phyloP scores from a whole-genome alignment of 2,113 vertebrate species.

The Chaetodon trifascialis region DNA sequence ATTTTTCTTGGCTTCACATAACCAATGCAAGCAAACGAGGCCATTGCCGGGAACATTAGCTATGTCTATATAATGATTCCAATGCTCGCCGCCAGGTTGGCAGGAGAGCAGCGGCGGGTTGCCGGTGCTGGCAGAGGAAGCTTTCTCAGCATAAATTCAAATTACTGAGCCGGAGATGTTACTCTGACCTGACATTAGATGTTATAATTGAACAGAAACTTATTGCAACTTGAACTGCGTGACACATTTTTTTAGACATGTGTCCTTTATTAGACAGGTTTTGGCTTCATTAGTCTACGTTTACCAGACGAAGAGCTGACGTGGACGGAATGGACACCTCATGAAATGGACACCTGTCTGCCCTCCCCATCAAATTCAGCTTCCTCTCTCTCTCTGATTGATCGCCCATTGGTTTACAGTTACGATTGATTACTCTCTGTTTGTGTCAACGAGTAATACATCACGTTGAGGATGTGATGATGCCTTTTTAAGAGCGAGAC shows the following conservation, averaged over 20 bases:
- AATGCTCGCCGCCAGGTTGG: conserved; percentile 42
- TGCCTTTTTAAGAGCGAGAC: background rate
- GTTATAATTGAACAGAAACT: conserved; percentile 23
- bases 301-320: background rate
- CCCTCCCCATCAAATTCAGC: background rate
- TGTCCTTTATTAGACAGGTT: background rate
- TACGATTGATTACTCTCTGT: background rate
- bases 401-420: background rate
- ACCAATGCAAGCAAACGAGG: conserved; percentile 15
- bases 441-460: background rate
- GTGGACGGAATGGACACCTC: background rate
- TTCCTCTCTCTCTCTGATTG: background rate
- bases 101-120: conserved; percentile 36
- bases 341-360: background rate
- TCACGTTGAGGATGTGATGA: background rate
- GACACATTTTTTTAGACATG: background rate
- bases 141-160: conserved; percentile 45
- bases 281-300: background rate
- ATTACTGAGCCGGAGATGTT: conserved; percentile 39
- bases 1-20: background rate
- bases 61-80: conserved; percentile 27
- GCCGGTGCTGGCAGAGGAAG: conserved; percentile 25
- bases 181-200: conserved; percentile 31
- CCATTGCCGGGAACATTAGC: conserved; percentile 26
- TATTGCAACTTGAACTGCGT: conserved; percentile 7